A percentile compares a stretch with the other conserved stretches of the same genome.
These are phyloP conservation scores for Hirtodrosophila confusa DNA, from an alignment of 2,888 invertebrate species.

Conservation along the genomic window DNA sequence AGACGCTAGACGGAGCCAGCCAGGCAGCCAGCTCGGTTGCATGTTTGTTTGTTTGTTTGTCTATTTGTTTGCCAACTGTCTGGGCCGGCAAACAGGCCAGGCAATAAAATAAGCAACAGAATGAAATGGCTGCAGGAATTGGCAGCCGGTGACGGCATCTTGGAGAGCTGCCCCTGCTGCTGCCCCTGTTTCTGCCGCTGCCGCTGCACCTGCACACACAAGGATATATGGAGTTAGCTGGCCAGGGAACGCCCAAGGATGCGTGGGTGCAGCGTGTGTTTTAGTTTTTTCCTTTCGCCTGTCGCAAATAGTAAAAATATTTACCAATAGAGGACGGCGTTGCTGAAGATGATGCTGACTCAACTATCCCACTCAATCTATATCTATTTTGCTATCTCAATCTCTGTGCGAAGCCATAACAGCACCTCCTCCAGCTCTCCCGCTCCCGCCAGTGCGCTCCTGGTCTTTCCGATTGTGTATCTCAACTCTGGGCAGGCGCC, in stretches of 20 bases:
- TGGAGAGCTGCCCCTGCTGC: constrained; percentile 35
- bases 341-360: constrained; percentile 52
- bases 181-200: no score
- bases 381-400: constrained; percentile 29
- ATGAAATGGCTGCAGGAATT: constrained; percentile 73
- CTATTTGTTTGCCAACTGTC: constrained; percentile 47
- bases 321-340: constrained; percentile 62
- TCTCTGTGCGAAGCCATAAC: background rate
- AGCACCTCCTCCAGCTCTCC: background rate
- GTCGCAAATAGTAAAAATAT: constrained; percentile 71
- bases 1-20: constrained; percentile 19
- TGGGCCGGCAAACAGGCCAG: constrained; percentile 54
- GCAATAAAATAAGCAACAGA: constrained; percentile 76
- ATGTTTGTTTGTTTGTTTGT: constrained; percentile 42
- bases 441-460: background rate
- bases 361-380: constrained; percentile 57
- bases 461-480: background rate
- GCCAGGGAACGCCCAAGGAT: background rate
- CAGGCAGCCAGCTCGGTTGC: background rate
- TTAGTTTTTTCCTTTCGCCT: constrained; percentile 27
- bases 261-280: constrained; percentile 27
- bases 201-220: constrained; percentile 23
- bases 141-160: constrained; percentile 49
- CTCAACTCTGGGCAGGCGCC: constrained; percentile 19
- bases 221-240: constrained; percentile 42